Percentiles rank a stretch among this genome's conserved stretches.
Conservation (phyloP, 2,113 vertebrate genomes). For the Vidua macroura region DNA sequence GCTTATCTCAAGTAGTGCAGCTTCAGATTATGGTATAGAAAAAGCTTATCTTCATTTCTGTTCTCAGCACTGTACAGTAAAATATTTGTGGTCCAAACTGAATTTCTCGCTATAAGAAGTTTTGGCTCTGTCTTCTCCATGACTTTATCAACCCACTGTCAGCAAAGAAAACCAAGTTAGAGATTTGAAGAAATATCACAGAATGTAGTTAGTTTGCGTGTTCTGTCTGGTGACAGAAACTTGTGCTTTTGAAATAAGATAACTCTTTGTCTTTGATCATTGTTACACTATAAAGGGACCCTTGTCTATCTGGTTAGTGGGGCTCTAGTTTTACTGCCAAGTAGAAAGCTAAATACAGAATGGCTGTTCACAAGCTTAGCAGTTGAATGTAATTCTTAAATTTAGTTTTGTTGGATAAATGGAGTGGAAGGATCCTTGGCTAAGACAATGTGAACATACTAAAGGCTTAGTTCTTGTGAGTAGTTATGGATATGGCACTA, state of each 20-base stretch:
- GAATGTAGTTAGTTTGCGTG: background rate
- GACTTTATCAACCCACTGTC: background rate
- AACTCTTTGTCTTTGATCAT: background rate
- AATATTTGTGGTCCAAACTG: background rate
- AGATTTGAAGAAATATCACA: background rate
- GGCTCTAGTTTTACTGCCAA: background rate
- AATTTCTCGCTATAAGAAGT: background rate
- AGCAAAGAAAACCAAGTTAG: background rate
- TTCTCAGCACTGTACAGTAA: background rate
- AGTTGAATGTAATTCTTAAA: background rate
- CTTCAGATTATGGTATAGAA: background rate
- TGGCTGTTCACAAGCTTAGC: background rate
- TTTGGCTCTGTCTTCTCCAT: background rate
- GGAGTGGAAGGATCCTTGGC: background rate
- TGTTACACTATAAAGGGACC: background rate
- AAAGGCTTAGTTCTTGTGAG: background rate
- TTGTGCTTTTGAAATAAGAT: background rate
- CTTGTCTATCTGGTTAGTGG: background rate
- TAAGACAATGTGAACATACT: background rate
- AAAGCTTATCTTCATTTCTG: background rate
- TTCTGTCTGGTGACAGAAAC: background rate
- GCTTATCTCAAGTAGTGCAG: slow-evolving; percentile 42
- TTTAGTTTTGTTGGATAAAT: background rate
- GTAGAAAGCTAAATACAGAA: background rate
- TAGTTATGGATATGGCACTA: background rate